phyloP scores from a whole-genome alignment of 64 coral and sea anemone genomes.

The Catalaphyllia jardinei region DNA sequence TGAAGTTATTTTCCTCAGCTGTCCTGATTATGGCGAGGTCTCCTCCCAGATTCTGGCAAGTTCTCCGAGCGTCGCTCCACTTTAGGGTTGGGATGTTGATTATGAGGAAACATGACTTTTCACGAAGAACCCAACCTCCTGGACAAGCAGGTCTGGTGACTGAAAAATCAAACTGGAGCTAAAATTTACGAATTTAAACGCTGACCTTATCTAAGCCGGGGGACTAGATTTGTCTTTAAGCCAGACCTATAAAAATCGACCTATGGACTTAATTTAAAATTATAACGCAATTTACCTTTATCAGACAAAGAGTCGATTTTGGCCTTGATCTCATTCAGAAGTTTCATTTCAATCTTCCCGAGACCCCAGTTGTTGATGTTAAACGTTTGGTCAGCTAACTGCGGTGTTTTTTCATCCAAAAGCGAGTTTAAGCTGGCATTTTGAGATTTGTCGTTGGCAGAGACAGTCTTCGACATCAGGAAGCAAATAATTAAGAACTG shows the following conservation, averaged over 20 bases:
- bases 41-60: slow-evolving; percentile 14
- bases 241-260: too few relatives aligned
- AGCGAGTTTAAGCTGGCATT: not conserved
- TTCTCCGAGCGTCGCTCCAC: slow-evolving; percentile 9
- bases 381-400: not conserved
- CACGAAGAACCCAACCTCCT: not conserved
- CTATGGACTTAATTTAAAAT: too few relatives aligned
- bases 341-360: not conserved
- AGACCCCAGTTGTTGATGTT: slow-evolving; percentile 22
- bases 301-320: slow-evolving; percentile 9
- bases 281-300: not conserved
- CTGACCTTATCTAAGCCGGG: too few relatives aligned
- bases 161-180: not conserved
- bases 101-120: not conserved
- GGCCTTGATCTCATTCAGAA: slow-evolving; percentile 1
- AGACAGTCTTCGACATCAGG: too few relatives aligned
- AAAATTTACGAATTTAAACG: not conserved
- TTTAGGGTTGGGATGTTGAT: slow-evolving; percentile 9
- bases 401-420: not conserved
- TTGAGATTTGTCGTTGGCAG: too few relatives aligned
- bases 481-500: too few relatives aligned
- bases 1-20: slow-evolving; percentile 10
- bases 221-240: too few relatives aligned
- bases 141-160: not conserved
- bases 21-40: slow-evolving; percentile 6